Evolutionary conservation across 2,113 vertebrate species (phyloP), one percentile per base, ranked within the genome.

Genomic region (Rhizomys pruinosus): DNA sequence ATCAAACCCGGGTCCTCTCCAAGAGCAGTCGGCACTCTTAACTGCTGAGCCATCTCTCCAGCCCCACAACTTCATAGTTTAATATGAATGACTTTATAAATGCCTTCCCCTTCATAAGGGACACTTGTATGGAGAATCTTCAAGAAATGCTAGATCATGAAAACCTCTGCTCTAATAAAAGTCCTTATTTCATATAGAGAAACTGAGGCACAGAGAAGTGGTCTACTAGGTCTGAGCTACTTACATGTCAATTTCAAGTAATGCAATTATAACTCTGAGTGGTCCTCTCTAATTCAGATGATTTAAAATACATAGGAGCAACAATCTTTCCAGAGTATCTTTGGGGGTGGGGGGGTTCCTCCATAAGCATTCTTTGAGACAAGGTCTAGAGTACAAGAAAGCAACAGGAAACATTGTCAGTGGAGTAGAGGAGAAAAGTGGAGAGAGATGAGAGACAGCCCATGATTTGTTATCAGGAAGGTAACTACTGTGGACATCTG

Each of bases 101-200:
- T 42, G 9, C 2, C 74, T 64, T 91, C 93, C 76, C 27, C 77
- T 84, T 69, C 89, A 34, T 47, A 93, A 44, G 68, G 81, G 80
- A 77, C 15, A 61, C 57, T 82, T 91, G 22, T 76, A 76, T 76
- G 42, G 47, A 86, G 87, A 92, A 57, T 69, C 19, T 81, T 86
- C 20, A 52, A 64, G 76, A 42, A 80, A 87, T 13, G 7, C 37
- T 39, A 16, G 7, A 57, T 19, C 61, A 82, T 64, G 59, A 78
- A 73, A 76, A 89, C n/a, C n/a, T 71, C 29, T 55, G 25, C 34
- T 87, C 32, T 16, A 20, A 20, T 27, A 29, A 17, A 44, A 80
- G 79, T 5, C 15, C 29, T 86, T 85, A 57, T 66, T 61, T 66
- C 59, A 29, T 16, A 16, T 74, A 82, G 66, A 79, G 86, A 86